Conservation (phyloP, 1,140 invertebrate genomes). For the Lepidostoma basale region DNA sequence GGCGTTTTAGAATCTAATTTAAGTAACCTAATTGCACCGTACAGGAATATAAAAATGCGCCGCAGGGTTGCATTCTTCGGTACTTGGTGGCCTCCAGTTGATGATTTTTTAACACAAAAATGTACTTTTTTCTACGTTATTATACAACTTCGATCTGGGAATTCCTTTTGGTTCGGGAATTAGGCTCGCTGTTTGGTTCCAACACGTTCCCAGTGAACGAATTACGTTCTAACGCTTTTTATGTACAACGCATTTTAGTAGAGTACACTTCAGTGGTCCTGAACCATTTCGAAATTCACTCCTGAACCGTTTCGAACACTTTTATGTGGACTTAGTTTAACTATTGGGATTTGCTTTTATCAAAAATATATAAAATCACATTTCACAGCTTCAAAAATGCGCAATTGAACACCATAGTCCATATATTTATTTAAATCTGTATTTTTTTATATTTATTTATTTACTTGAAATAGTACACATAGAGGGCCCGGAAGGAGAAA, state of each 20-base stretch:
- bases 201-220: constrained; percentile 42
- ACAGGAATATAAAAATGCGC: background rate
- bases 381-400: no score
- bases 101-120: constrained; percentile 29
- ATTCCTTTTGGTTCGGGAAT: constrained; percentile 42
- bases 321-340: no score
- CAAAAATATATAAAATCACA: no score
- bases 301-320: no score
- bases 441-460: no score
- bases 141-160: constrained; percentile 23
- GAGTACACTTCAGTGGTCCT: constrained; percentile 12
- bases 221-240: constrained; percentile 37
- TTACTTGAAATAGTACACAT: no score
- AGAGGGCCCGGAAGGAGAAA: no score
- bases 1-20: background rate
- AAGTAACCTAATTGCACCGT: background rate
- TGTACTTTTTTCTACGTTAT: constrained; percentile 3
- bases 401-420: no score
- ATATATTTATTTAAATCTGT: no score
- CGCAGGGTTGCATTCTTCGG: background rate
- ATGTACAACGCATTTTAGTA: constrained; percentile 22
- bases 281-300: no score
- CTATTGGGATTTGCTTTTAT: no score
- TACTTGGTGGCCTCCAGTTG: background rate
- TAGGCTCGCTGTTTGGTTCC: constrained; percentile 42